These are phyloP conservation scores for Lacanobia oleracea DNA, from an alignment of 2,888 invertebrate species.

Conservation along the genomic window DNA sequence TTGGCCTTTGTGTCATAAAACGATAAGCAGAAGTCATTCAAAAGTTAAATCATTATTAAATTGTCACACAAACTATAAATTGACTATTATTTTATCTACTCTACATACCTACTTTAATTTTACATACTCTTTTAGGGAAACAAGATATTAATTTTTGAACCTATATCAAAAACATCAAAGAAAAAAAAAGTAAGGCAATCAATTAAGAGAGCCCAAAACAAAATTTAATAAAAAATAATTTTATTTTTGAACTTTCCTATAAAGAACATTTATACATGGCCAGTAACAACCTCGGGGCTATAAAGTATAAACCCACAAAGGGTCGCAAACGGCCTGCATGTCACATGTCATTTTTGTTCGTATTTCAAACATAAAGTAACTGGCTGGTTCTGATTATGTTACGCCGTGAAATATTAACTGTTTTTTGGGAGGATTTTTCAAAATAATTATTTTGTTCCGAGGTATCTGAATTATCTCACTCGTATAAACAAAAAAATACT, in stretches of 20 bases:
- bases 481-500: background rate
- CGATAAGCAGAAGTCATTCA: no score
- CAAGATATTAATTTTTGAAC: no score
- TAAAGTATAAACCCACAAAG: constrained; percentile 29
- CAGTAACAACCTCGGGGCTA: constrained; percentile 29
- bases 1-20: no score
- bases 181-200: background rate
- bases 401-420: constrained; percentile 11
- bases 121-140: no score
- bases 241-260: background rate
- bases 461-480: no score
- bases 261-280: constrained; percentile 23
- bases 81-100: no score
- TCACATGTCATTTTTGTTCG: constrained; percentile 46
- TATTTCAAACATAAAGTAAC: constrained; percentile 36
- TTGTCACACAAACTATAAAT: no score
- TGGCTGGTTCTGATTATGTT: constrained; percentile 21
- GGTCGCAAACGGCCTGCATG: constrained; percentile 34
- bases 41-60: no score
- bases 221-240: no score
- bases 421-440: background rate
- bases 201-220: background rate
- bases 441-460: background rate
- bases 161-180: no score
- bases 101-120: no score